These are phyloP conservation scores for Tribolium castaneum DNA, from an alignment of 1,140 invertebrate genomes.

Conservation along the genomic window DNA sequence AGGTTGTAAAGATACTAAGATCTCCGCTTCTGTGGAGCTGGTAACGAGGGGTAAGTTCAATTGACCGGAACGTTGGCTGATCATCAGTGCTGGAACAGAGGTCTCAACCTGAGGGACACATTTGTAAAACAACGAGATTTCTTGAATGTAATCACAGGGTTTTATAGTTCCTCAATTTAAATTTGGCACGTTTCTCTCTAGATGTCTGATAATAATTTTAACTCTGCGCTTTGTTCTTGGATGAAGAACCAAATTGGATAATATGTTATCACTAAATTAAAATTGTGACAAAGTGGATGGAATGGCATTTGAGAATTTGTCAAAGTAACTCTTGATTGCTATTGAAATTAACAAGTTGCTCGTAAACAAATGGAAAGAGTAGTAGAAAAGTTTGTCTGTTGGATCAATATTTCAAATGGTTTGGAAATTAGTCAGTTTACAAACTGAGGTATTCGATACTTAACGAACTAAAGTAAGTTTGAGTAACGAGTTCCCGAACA, in stretches of 20 bases:
- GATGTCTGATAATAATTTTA: not conserved
- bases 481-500: not conserved
- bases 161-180: slow-evolving; percentile 12
- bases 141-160: slow-evolving; percentile 33
- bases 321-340: no score
- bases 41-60: slow-evolving; percentile 27
- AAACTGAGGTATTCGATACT: not conserved
- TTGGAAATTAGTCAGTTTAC: not conserved
- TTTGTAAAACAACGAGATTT: slow-evolving; percentile 41
- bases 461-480: not conserved
- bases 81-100: slow-evolving; percentile 29
- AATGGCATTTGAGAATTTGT: not conserved
- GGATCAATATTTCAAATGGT: not conserved
- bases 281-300: not conserved
- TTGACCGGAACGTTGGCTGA: slow-evolving; percentile 38
- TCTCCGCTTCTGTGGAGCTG: slow-evolving; percentile 3
- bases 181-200: slow-evolving; percentile 2
- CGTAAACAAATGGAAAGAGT: not conserved
- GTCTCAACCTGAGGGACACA: slow-evolving; percentile 40
- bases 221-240: not conserved
- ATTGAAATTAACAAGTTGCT: no score
- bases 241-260: not conserved
- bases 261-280: not conserved
- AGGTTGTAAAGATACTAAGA: slow-evolving; percentile 37
- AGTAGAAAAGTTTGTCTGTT: no score